Conservation (phyloP, 2,797 vertebrate species). For the Pseudochirops corinnae region DNA sequence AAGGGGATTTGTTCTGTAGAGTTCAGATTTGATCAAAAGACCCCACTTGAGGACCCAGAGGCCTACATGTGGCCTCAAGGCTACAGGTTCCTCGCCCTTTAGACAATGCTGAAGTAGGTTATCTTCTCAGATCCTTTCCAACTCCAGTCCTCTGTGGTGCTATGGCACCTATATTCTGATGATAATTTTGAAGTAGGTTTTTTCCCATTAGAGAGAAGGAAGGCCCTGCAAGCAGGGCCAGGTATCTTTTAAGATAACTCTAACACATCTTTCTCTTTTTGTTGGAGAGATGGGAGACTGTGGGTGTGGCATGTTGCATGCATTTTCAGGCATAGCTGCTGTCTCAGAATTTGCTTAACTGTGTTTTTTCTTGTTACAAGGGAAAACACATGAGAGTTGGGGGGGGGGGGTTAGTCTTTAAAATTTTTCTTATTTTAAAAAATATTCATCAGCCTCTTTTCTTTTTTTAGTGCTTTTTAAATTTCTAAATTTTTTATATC, state of each 20-base stretch:
- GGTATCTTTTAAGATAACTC: not conserved
- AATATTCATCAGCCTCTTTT: not conserved
- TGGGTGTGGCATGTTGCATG: not conserved
- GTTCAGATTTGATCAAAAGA: too few species aligned
- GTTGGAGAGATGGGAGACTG: not conserved
- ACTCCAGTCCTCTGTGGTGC: too few species aligned
- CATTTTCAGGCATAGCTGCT: not conserved
- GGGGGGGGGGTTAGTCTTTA: not conserved
- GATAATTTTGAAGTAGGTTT: not conserved
- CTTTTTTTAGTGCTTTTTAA: not conserved
- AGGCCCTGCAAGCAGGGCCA: too few species aligned
- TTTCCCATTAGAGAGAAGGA: not conserved
- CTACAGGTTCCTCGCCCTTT: too few species aligned
- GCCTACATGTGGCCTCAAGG: too few species aligned
- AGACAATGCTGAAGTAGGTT: not conserved
- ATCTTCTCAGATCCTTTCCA: not conserved
- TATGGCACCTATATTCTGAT: too few species aligned
- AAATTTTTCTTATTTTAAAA: not conserved
- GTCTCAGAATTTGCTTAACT: not conserved
- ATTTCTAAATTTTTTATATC: not conserved
- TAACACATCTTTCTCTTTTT: not conserved
- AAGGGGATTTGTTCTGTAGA: too few species aligned
- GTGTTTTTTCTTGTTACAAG: not conserved
- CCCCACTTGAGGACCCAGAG: too few species aligned
- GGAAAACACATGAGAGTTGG: not conserved